Evolutionary conservation across 2,797 vertebrate species (phyloP), one percentile per base, ranked within the genome.

Genomic region (Champsocephalus gunnari): DNA sequence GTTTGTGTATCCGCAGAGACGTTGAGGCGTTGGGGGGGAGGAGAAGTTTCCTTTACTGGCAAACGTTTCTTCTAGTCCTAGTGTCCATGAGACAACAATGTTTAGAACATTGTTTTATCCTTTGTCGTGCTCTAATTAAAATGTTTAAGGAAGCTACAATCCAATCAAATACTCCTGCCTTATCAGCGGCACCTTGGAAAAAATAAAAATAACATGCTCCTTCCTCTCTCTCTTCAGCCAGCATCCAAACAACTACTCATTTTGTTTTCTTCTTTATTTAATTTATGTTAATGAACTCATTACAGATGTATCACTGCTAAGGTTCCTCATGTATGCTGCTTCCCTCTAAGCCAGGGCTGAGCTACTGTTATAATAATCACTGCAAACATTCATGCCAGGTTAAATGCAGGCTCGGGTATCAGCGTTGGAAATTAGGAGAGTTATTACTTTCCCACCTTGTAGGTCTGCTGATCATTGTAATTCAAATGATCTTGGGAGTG

Each of bases 1-100:
- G 87, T 90, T 92, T 92, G 84, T 91, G 76, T 83, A 93, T 86
- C 76, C 67, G 86, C 71, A 82, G 86, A 90, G 79, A 70, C 49
- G 49, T 45, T 57, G 6, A 10, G 17, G 32, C 49, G 49, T 45
- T 57, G 6, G 12, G 17, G 32, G 67, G 55, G 17, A 19, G 61
- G 50, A 28, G 54, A 69, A 21, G 24, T 61, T 74, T 53, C 56
- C 41, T 51, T 73, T 54, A 43, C 50, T 66, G 79, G 72, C 65
- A 81, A 28, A 60, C 17, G 60, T 54, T 68, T 19, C 67, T 17
- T 53, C 71, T 71, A 54, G 70, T 50, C 13, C 16, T 21, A 28
- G 4, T 8, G n/a, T 50, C 28, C 54, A 49, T 12, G 41, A 71
- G 17, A 38, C 11, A 62, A 16, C 11, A 14, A 14, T 12, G 6